phyloP scores from a whole-genome alignment of 2,797 vertebrate genomes.

The Momotus momota region DNA sequence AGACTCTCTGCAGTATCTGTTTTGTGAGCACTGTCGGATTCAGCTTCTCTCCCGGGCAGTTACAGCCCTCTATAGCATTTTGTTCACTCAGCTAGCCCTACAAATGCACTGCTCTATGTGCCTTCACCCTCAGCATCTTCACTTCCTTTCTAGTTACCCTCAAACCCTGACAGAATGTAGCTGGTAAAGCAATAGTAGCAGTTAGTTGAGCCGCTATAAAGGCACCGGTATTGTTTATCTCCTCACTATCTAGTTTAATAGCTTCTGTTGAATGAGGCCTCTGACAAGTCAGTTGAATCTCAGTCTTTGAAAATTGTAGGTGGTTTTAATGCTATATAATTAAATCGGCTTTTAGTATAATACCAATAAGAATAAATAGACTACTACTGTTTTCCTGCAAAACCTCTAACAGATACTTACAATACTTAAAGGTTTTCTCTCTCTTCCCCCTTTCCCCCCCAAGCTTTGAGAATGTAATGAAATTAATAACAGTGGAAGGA shows the following conservation, averaged over 20 bases:
- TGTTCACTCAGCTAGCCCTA: background rate
- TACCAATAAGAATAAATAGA: background rate
- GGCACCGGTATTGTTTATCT: background rate
- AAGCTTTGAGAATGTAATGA: background rate
- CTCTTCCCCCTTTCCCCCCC: no score
- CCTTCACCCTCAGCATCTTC: background rate
- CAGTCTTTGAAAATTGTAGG: background rate
- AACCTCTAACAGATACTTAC: background rate
- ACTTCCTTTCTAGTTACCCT: background rate
- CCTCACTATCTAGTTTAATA: background rate
- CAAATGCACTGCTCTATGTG: background rate
- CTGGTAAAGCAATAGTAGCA: background rate
- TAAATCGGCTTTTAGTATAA: background rate
- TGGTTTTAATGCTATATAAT: background rate
- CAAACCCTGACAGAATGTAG: background rate
- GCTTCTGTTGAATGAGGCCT: background rate
- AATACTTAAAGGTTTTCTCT: background rate
- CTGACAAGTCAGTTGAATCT: background rate
- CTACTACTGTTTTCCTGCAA: background rate
- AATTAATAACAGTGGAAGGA: background rate
- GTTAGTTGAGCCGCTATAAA: background rate
- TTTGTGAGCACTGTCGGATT: background rate
- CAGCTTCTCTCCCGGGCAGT: background rate
- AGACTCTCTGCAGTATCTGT: background rate
- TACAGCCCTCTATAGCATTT: background rate